Evolutionary conservation across 2,113 vertebrate species (phyloP), one percentile per base, ranked within the genome.

Genomic region (Anarhynchus alexandrinus): DNA sequence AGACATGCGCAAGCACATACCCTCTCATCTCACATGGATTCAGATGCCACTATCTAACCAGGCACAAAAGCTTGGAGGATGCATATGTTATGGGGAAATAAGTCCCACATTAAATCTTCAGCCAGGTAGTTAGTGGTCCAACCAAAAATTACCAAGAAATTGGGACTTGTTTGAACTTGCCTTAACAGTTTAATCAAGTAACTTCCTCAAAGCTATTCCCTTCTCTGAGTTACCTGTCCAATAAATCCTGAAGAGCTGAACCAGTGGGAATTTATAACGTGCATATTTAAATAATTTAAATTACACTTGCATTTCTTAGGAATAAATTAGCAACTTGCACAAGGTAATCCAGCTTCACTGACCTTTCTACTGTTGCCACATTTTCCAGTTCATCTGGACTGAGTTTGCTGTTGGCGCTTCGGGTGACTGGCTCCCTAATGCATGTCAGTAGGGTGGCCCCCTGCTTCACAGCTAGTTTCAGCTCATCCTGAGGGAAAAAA

Each of bases 361-460:
- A 99, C 99, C 99, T 99, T 97, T 99, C 98, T 76, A 99, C 98
- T 0, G 99, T 99, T 77, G 98, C 98, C 71, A 98, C 98, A 88
- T 99, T 99, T 94, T 99, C 99, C 88, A 98, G 90, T 94, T 99
- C 99, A 64, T 99, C 99, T 26, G 98, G 98, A 86, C 98, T 99
- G 69, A 99, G 98, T 71, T 98, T 98, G 96, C 98, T 97, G 74
- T 96, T 98, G 36, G 98, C 98, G 4, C 97, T 98, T 96, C 98
- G 98, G 54, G 97, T 98, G 57, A 98, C 98, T 65, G 99, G 99
- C 70, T 99, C 99, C 95, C 98, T 98, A 93, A 99, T 99, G 42
- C 99, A 99, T 0, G 98, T 97, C 27, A 99, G 94, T 62, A 99
- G 87, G 4, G 98, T 99, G 94, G 98, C 98, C 14, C 99, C 99